Percentiles rank a stretch among this genome's conserved stretches.
Evolutionary conservation across 2,797 vertebrate genomes (phyloP).

Genomic region (Lycodopsis pacificus): DNA sequence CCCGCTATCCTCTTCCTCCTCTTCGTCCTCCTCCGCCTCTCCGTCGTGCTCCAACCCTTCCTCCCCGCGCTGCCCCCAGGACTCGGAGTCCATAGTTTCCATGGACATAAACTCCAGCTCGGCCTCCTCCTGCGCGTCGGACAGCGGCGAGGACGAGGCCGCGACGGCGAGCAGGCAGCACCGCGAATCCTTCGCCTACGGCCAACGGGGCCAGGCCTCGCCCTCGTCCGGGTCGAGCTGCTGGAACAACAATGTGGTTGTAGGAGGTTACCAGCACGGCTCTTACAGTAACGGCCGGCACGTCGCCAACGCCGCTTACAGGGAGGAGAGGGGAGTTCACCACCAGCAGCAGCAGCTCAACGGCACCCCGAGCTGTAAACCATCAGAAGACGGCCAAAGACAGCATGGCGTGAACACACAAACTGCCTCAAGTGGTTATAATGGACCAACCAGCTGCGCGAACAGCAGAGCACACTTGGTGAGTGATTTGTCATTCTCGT

Average conservation of each 20-base stretch:
- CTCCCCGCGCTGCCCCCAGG: conserved; percentile 78
- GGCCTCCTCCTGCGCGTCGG: conserved; percentile 80
- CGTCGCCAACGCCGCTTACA: conserved; percentile 81
- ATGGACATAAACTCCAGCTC: conserved; percentile 86
- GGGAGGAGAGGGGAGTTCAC: conserved; percentile 79
- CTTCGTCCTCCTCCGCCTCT: conserved; percentile 66
- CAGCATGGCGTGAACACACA: conserved; percentile 58
- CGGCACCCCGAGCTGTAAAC: conserved; percentile 80
- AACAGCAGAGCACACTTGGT: conserved; percentile 72
- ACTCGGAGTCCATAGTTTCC: conserved; percentile 77
- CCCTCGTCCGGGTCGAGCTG: conserved; percentile 54
- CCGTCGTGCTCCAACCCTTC: conserved; percentile 74
- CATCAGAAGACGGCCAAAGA: conserved; percentile 80
- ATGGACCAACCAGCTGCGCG: conserved; percentile 57
- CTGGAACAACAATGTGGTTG: conserved; percentile 77
- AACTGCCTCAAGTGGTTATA: conserved; percentile 68
- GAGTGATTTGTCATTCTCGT: conserved; percentile 2
- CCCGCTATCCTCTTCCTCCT: conserved; percentile 63
- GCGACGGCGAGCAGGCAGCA: conserved; percentile 72
- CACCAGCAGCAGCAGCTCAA: conserved; percentile 78
- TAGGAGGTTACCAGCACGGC: conserved; percentile 67
- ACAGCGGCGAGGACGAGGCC: conserved; percentile 95
- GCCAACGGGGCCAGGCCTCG: conserved; percentile 77
- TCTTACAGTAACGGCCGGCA: conserved; percentile 65
- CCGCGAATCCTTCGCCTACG: conserved; percentile 87